Conservation (phyloP, 1,140 invertebrate genomes). For the Diorhabda sublineata region DNA sequence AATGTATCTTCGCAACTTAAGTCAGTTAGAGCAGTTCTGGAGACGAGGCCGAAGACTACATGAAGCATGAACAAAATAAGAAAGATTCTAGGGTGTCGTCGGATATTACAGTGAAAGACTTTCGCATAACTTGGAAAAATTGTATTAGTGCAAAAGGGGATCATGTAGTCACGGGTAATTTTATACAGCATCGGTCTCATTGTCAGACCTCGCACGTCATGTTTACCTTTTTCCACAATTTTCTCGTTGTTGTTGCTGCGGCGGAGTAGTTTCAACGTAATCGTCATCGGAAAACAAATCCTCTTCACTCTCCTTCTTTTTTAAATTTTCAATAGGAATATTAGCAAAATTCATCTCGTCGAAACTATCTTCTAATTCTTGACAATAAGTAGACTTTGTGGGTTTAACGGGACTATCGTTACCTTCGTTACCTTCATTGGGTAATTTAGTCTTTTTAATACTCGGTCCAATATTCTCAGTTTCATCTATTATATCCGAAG, state of each 20-base stretch:
- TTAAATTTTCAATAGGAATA: conserved; percentile 19
- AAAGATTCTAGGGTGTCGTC: no score
- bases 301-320: conserved; percentile 17
- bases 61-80: no score
- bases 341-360: conserved; percentile 28
- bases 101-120: no score
- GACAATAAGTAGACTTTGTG: conserved; percentile 6
- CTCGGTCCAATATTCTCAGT: conserved; percentile 13
- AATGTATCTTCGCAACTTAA: no score
- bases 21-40: no score
- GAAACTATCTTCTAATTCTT: conserved; percentile 24
- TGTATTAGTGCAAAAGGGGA: no score
- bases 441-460: conserved; percentile 10
- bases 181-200: no score
- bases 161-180: no score
- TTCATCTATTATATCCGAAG: conserved; percentile 18
- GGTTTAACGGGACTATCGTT: conserved; percentile 7
- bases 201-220: neutral
- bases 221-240: neutral
- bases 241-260: conserved; percentile 23
- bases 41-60: no score
- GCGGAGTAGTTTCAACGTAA: conserved; percentile 37
- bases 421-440: neutral
- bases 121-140: no score
- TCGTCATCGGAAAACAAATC: conserved; percentile 34